Evolutionary conservation across 2,888 invertebrate genomes (phyloP), one percentile per base, ranked within the genome.

Genomic region (Melipona beecheii): DNA sequence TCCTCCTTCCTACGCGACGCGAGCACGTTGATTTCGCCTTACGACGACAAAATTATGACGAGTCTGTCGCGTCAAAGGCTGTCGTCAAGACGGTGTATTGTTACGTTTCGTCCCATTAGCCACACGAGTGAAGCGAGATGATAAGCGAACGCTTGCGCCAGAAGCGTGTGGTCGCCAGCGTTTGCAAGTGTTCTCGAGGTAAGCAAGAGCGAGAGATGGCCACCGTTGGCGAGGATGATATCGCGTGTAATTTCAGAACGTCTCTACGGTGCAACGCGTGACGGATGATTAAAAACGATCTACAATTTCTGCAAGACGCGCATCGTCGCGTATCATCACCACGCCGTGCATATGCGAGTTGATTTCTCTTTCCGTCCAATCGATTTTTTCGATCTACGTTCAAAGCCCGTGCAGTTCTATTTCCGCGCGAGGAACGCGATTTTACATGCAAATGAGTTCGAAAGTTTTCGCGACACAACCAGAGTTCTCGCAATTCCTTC

Each of bases 161-260:
- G n/a, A 64, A 43, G 43, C 43, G 0, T 9, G 62, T 65, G 66
- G 60, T 43, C 13, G 52, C 75, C 36, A 58, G 15, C 56, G 56
- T 58, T n/a, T 2, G n/a, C 56, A 58, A 58, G 0, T 58, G 15
- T 24, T 4, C 4, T 19, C 17, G 3, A 24, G 60, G 24, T 17
- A 9, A 27, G 54, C 54, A 36, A 27, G 62, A 52, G 74, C 2
- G 19, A 68, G 56, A 9, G 43, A 43, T 43, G 43, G 9, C 1
- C 60, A 50, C 13, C 36, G 27, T 73, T 54, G 56, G 69, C 82
- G 56, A 74, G 24, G 24, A 21, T 15, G 24, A 21, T 15, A n/a
- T 64, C 68, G 83, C 31, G 65, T 85, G 88, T 85, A 88, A 86
- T 84, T 89, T 87, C 81, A 81, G 54, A 79, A 69, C 62, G 75